These are phyloP conservation scores for Drymodes brunneopygia DNA, from an alignment of 2,113 vertebrate species.

Conservation along the genomic window DNA sequence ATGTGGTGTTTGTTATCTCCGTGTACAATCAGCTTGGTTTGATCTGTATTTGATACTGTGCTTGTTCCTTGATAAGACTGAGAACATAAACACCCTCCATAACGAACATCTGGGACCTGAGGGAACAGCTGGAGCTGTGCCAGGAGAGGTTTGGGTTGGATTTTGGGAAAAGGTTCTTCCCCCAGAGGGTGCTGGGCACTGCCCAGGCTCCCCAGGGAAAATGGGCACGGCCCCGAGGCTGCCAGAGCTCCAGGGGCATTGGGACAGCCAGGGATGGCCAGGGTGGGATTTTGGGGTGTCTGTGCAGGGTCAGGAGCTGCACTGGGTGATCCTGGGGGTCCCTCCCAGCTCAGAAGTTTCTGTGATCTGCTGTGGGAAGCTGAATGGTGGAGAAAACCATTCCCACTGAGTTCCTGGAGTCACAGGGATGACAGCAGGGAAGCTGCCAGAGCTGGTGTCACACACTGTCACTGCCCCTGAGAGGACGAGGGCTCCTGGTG, in stretches of 20 bases:
- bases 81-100: neutral
- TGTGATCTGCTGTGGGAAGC: neutral
- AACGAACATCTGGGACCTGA: neutral
- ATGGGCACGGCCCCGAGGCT: neutral
- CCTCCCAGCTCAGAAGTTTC: neutral
- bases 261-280: neutral
- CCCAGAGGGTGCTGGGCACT: neutral
- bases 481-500: neutral
- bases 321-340: neutral
- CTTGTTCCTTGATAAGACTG: neutral
- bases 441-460: neutral
- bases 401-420: neutral
- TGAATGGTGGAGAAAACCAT: neutral
- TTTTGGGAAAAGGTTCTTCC: neutral
- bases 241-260: neutral
- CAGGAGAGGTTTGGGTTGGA: neutral
- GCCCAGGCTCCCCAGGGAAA: neutral
- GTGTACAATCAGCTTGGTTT: neutral
- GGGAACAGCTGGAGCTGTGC: neutral
- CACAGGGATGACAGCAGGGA: neutral
- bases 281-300: neutral
- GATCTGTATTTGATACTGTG: neutral
- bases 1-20: neutral
- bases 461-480: neutral
- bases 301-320: accelerated